Evolutionary conservation across 1,140 invertebrate species (phyloP), one percentile per base, ranked within the genome.

Genomic region (Lepidurus arcticus): DNA sequence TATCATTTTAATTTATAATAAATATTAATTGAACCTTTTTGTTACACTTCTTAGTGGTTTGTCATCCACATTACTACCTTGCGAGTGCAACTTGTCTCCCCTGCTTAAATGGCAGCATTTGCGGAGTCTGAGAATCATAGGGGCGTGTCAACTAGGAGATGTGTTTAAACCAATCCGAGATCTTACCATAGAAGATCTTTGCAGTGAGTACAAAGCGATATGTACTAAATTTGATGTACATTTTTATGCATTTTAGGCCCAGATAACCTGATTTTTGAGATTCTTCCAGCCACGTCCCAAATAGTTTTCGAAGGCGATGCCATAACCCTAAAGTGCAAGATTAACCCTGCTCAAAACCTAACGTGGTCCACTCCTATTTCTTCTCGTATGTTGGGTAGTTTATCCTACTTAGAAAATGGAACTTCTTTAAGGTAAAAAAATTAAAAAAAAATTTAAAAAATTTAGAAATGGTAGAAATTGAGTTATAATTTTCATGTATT

Each of bases 81-180:
- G 53, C 13, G 53, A 65, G 53, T 65, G 53, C 21, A 65, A 65
- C 21, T 65, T 65, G 53, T 65, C 53, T 0, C 53, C 53, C 4
- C 13, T 65, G 53, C 16, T 65, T 21, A 65, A 65, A 21, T 65
- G 53, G 53, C 53, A 65, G n/a, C 53, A 65, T 65, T 65, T 65
- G 21, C 53, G 53, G 53, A 21, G n/a, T 65, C n/a, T 65, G 53
- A 13, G 53, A 13, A 65, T 65, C 3, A 13, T 65, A 7, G 53
- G 53, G 53, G 53, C 53, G 53, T 65, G 53, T 65, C 53, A 65
- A 4, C 21, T 65, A 65, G 53, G 53, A 13, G 16, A 65, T 21
- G 53, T n/a, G 53, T 16, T 65, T 7, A 65, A 65, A 65, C 2
- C 53, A 0, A 65, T 65, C 7, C 53, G 53, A 7, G 53, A 65